Conservation (phyloP, 2,113 vertebrate genomes). For the Engystomops pustulosus region DNA sequence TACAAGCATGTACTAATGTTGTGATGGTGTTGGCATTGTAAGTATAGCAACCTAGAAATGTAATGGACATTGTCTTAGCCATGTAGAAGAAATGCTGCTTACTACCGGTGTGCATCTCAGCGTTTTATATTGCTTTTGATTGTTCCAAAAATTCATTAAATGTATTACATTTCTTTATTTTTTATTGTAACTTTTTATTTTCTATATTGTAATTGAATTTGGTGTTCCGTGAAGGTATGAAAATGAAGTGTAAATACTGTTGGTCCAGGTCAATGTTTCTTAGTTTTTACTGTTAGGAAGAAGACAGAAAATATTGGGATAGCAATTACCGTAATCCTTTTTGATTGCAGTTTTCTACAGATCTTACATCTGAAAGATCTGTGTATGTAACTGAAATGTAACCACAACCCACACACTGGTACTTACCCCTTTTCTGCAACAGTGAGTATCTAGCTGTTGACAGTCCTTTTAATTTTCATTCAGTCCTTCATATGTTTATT, state of each 20-base stretch:
- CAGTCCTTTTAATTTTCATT: background rate
- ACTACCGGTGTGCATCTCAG: conserved; percentile 77
- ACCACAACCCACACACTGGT: conserved; percentile 22
- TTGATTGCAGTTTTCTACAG: conserved; percentile 8
- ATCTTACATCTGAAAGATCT: background rate
- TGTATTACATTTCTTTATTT: conserved; percentile 52
- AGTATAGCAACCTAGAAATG: conserved; percentile 76
- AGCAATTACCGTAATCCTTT: background rate
- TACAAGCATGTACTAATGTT: conserved; percentile 65
- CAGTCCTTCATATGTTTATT: too few species aligned
- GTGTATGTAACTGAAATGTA: background rate
- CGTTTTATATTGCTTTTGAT: conserved; percentile 71
- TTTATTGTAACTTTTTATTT: conserved; percentile 43
- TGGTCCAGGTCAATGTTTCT: conserved; percentile 14
- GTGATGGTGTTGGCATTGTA: conserved; percentile 78
- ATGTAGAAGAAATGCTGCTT: conserved; percentile 76
- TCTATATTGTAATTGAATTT: conserved; percentile 11
- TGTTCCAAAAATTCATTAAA: conserved; percentile 67
- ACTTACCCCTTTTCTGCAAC: background rate
- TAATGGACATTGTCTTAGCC: conserved; percentile 74
- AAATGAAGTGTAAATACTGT: conserved; percentile 30
- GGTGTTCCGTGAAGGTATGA: background rate
- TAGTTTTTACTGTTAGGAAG: conserved; percentile 1
- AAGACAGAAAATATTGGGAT: conserved; percentile 21
- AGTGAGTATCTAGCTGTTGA: background rate